These are phyloP conservation scores for Mongoloraphidia duomilia DNA, from an alignment of 2,888 invertebrate genomes.

Conservation along the genomic window DNA sequence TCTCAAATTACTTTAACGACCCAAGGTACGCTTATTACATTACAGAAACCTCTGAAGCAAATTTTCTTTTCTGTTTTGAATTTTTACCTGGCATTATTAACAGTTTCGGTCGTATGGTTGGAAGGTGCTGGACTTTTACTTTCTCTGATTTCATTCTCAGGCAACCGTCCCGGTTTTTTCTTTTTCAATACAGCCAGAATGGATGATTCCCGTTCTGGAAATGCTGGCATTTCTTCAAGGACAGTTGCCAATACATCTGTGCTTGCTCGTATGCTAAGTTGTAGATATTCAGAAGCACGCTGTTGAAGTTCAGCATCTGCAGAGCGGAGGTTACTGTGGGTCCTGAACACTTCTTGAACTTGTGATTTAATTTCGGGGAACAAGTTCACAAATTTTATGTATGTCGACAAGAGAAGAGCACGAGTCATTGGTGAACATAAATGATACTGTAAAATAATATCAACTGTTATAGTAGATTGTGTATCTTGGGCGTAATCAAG, in stretches of 20 bases:
- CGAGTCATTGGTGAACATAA: slow-evolving; percentile 94
- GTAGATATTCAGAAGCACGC: slow-evolving; percentile 93
- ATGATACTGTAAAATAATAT: slow-evolving; percentile 52
- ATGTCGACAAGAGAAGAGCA: slow-evolving; percentile 90
- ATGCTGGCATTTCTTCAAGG: slow-evolving; percentile 99
- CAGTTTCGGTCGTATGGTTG: slow-evolving; percentile 32
- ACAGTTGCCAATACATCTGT: slow-evolving; percentile 96
- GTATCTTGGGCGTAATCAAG: too few relatives aligned
- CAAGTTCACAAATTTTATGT: slow-evolving; percentile 97
- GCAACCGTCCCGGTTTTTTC: slow-evolving; percentile 91
- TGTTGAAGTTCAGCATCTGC: slow-evolving; percentile 98
- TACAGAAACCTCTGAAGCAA: too few relatives aligned
- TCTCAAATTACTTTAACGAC: too few relatives aligned
- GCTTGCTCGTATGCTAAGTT: slow-evolving; percentile 89
- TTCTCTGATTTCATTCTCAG: slow-evolving; percentile 73
- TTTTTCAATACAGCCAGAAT: slow-evolving; percentile 96
- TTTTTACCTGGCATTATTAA: slow-evolving; percentile 31
- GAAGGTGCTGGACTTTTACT: slow-evolving; percentile 59
- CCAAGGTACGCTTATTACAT: too few relatives aligned
- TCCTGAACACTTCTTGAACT: slow-evolving; percentile 87
- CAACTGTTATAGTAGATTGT: neutral
- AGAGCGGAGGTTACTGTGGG: slow-evolving; percentile 90
- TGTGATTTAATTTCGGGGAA: slow-evolving; percentile 96
- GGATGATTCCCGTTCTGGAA: slow-evolving; percentile 95
- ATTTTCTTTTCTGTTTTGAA: neutral